A percentile compares a stretch with the other conserved stretches of the same genome.
Conservation (phyloP, 2,888 invertebrate species). For the Mechanitis mazaeus region DNA sequence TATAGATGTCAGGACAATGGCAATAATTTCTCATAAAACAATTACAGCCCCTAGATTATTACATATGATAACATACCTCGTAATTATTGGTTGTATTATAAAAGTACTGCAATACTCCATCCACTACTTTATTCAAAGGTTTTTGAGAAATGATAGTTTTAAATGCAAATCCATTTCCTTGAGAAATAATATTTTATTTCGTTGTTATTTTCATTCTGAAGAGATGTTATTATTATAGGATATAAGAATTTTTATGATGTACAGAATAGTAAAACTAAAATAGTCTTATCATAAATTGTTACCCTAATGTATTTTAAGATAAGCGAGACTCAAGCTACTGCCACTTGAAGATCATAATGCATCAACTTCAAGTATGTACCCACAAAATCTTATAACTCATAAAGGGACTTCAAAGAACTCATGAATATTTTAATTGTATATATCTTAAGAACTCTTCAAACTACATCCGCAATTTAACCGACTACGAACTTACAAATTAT, state of each 20-base stretch:
- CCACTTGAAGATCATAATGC: conserved; percentile 58
- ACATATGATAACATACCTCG: conserved; percentile 29
- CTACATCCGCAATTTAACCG: conserved; percentile 31
- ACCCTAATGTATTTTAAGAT: conserved; percentile 27
- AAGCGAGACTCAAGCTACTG: conserved; percentile 35
- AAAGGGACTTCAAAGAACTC: conserved; percentile 38
- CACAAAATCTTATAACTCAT: conserved; percentile 40
- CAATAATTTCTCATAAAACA: conserved; percentile 26
- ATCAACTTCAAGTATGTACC: conserved; percentile 53
- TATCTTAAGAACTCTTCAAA: conserved; percentile 35
- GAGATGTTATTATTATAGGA: too few species aligned
- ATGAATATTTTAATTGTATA: conserved; percentile 56
- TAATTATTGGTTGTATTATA: conserved; percentile 42
- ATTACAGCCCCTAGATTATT: conserved; percentile 29
- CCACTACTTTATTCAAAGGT: conserved; percentile 31
- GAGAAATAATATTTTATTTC: too few species aligned
- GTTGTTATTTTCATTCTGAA: too few species aligned
- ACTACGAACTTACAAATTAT: conserved; percentile 26
- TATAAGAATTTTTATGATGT: too few species aligned
- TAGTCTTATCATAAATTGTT: conserved; percentile 13
- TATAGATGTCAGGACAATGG: conserved; percentile 6
- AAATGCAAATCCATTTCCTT: too few species aligned
- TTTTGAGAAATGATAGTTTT: background rate
- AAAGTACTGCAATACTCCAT: conserved; percentile 8
- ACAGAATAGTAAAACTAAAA: background rate